phyloP scores from a whole-genome alignment of 2,113 vertebrate species.

The Amphilophus citrinellus region DNA sequence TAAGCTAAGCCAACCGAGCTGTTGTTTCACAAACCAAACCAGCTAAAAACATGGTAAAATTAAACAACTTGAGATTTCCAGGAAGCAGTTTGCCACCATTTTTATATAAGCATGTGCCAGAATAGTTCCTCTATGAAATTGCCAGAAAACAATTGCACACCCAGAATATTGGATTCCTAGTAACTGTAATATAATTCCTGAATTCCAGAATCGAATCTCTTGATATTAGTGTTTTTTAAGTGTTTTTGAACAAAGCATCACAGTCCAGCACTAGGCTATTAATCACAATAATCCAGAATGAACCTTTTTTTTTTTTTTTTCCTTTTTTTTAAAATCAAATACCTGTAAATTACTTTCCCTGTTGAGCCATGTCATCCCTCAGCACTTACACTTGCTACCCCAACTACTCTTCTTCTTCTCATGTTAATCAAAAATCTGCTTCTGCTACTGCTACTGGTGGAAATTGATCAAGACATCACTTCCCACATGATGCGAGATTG shows the following conservation, averaged over 20 bases:
- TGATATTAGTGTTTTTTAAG: no score
- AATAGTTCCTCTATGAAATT: background rate
- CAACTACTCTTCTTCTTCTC: background rate
- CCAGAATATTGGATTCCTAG: background rate
- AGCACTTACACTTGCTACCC: background rate
- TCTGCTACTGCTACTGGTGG: background rate
- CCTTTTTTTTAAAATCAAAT: no score
- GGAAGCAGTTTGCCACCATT: background rate
- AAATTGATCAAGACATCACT: conserved; percentile 5
- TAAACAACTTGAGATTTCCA: background rate
- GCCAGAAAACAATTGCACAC: background rate
- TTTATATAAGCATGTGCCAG: background rate
- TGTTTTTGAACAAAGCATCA: no score
- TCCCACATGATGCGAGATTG: background rate
- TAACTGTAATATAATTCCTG: background rate
- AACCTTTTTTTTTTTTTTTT: no score
- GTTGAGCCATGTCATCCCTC: no score
- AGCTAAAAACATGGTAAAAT: background rate
- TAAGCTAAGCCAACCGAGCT: background rate
- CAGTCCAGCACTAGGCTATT: no score
- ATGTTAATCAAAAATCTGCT: conserved; percentile 29
- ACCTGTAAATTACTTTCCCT: no score
- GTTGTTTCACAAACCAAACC: background rate
- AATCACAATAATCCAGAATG: no score
- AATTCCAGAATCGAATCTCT: background rate